Percentiles rank a stretch among this genome's conserved stretches.
Conservation (phyloP, 2,888 invertebrate species). For the Parapristionchus giblindavisi region DNA sequence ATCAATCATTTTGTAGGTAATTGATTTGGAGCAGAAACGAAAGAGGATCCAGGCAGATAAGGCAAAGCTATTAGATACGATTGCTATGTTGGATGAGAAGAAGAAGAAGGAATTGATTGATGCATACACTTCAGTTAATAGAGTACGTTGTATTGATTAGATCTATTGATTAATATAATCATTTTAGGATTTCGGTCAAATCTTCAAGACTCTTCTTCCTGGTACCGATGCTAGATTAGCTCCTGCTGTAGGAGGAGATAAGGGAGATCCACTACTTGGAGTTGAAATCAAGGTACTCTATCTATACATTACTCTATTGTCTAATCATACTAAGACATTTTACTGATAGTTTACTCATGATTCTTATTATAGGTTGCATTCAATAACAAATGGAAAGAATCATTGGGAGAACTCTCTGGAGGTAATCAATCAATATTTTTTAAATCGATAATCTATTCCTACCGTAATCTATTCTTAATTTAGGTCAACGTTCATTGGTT, state of each 20-base stretch:
- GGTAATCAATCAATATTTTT: conserved; percentile 79
- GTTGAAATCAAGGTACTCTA: conserved; percentile 35
- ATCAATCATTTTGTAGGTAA: conserved; percentile 75
- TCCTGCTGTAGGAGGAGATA: conserved; percentile 77
- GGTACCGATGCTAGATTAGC: conserved; percentile 87
- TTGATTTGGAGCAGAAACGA: conserved; percentile 79
- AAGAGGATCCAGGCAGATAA: conserved; percentile 81
- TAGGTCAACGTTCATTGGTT: conserved; percentile 79
- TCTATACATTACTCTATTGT: too few relatives aligned
- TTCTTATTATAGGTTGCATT: conserved; percentile 81
- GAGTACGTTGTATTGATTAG: conserved; percentile 67
- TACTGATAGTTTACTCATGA: conserved; percentile 25
- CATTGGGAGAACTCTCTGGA: conserved; percentile 91
- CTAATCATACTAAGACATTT: conserved; percentile 38
- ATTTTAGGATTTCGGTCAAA: conserved; percentile 85
- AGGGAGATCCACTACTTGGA: conserved; percentile 20
- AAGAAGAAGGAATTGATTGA: conserved; percentile 83
- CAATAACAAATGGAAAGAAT: conserved; percentile 93
- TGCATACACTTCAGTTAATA: conserved; percentile 86
- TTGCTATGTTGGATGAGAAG: conserved; percentile 87
- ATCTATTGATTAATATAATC: neutral
- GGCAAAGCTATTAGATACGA: conserved; percentile 80
- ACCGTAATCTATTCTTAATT: neutral
- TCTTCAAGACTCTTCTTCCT: conserved; percentile 88
- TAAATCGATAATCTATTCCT: neutral